These are phyloP conservation scores for Sminthurides aquaticus DNA, from an alignment of 2,888 invertebrate species.

Conservation along the genomic window DNA sequence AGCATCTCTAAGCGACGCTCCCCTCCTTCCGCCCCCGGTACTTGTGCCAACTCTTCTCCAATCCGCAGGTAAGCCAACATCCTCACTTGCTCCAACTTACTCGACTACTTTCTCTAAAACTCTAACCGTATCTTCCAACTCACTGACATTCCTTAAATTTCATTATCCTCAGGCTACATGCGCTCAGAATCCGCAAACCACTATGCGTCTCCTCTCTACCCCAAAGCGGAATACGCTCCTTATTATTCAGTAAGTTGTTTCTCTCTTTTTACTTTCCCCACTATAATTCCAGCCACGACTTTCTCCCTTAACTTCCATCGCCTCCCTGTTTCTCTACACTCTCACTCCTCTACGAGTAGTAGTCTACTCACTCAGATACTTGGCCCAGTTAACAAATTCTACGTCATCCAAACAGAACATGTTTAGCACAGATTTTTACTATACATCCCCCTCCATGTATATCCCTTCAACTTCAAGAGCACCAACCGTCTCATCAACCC, in stretches of 20 bases:
- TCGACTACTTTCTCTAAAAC: not conserved
- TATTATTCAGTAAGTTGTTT: conserved; percentile 39
- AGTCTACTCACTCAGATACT: no score
- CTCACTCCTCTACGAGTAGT: no score
- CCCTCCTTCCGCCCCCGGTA: conserved; percentile 60
- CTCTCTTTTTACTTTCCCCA: not conserved
- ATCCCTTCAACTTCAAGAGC: no score
- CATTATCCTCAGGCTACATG: conserved; percentile 40
- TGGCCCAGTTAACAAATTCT: no score
- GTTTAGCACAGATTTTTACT: no score
- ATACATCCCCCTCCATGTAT: no score
- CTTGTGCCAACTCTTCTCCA: conserved; percentile 23
- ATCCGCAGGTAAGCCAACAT: conserved; percentile 21
- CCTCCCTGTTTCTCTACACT: no score
- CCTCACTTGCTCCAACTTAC: not conserved
- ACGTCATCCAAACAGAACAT: no score
- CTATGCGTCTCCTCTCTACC: conserved; percentile 42
- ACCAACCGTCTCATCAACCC: no score
- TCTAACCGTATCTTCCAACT: not conserved
- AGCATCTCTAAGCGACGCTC: conserved; percentile 75
- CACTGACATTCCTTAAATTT: conserved; percentile 27
- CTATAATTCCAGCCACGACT: no score
- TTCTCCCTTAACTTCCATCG: no score
- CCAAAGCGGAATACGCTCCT: conserved; percentile 36
- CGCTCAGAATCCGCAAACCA: conserved; percentile 35